These are phyloP conservation scores for Nephrotoma guestfalica DNA, from an alignment of 2,888 invertebrate species.

Conservation along the genomic window DNA sequence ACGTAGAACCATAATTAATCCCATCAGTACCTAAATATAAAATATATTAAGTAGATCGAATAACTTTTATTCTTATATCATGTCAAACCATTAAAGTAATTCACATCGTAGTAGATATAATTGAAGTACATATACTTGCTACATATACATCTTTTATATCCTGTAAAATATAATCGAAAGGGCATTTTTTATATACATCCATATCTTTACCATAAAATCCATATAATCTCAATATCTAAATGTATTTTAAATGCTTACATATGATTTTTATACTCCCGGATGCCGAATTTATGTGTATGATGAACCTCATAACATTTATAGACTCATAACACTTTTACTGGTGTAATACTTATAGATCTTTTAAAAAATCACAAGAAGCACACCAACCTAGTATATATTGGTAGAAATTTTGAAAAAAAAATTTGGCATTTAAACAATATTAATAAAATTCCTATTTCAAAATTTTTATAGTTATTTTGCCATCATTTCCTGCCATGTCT, in stretches of 20 bases:
- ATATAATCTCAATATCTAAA: background rate
- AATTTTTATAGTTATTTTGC: background rate
- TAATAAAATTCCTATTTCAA: background rate
- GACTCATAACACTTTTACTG: background rate
- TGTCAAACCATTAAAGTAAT: background rate
- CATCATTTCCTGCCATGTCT: background rate
- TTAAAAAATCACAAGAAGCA: background rate
- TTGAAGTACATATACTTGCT: background rate
- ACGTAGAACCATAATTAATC: background rate
- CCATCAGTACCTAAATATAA: background rate
- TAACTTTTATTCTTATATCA: background rate
- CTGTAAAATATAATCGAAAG: background rate
- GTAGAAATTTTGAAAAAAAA: background rate
- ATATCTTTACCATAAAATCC: background rate
- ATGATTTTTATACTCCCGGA: background rate
- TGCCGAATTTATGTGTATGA: background rate
- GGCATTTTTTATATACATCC: background rate
- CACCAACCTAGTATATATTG: background rate
- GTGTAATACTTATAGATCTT: background rate
- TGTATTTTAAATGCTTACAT: background rate
- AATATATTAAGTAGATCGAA: no score
- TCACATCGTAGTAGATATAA: background rate
- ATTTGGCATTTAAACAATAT: background rate
- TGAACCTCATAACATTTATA: background rate
- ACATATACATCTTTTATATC: background rate